A percentile compares a stretch with the other conserved stretches of the same genome.
phyloP scores from a whole-genome alignment of 2,113 vertebrate species.

The Caranx ignobilis region DNA sequence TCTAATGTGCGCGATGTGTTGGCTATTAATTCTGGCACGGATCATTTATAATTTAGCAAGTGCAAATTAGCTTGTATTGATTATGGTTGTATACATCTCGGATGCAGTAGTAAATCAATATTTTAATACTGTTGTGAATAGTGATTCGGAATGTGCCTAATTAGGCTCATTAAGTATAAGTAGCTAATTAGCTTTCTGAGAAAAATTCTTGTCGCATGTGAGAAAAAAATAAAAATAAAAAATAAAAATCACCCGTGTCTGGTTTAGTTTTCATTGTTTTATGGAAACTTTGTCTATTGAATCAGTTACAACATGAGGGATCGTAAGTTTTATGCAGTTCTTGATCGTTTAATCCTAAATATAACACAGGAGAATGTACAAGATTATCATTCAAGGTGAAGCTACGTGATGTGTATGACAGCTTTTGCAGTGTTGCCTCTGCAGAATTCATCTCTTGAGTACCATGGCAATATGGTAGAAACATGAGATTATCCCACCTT shows the following conservation, averaged over 20 bases:
- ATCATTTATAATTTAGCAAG: slow-evolving; percentile 65
- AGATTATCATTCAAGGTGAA: neutral
- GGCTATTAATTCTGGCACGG: slow-evolving; percentile 21
- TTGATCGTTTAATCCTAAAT: neutral
- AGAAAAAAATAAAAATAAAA: slow-evolving; percentile 30
- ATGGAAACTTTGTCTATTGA: slow-evolving; percentile 17
- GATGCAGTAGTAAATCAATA: slow-evolving; percentile 60
- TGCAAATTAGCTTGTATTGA: slow-evolving; percentile 63
- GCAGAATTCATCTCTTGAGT: neutral
- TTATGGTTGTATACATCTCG: slow-evolving; percentile 50
- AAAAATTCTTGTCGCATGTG: slow-evolving; percentile 30
- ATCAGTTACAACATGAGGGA: slow-evolving; percentile 1
- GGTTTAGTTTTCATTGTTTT: slow-evolving; percentile 33
- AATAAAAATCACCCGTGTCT: slow-evolving; percentile 36
- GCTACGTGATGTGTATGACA: neutral
- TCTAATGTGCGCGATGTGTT: neutral
- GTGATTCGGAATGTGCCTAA: slow-evolving; percentile 56
- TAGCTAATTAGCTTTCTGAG: slow-evolving; percentile 53
- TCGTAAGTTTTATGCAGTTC: neutral
- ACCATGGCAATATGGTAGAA: neutral
- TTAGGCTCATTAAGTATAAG: slow-evolving; percentile 68
- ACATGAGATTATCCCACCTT: slow-evolving; percentile 20
- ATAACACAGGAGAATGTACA: neutral
- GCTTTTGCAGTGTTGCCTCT: slow-evolving; percentile 2
- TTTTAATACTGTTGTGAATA: slow-evolving; percentile 46